These are phyloP conservation scores for Zaprionus lineosus DNA, from an alignment of 2,888 invertebrate genomes.

Conservation along the genomic window DNA sequence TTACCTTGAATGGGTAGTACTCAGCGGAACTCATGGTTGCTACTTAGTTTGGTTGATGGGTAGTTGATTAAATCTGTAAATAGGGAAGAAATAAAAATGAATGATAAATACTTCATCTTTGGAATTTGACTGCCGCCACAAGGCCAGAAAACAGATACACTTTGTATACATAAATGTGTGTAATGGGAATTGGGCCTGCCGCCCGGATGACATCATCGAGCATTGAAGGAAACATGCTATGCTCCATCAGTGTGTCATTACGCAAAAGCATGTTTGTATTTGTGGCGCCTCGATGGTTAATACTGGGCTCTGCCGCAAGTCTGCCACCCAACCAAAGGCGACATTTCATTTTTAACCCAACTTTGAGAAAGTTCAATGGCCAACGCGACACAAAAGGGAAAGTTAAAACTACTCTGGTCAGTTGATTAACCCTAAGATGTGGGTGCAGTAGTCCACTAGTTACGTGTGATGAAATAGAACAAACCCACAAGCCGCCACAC, in stretches of 20 bases:
- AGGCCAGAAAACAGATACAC: slow-evolving; percentile 34
- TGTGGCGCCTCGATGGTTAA: slow-evolving; percentile 43
- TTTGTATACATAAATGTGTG: slow-evolving; percentile 2
- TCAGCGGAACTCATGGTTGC: slow-evolving; percentile 88
- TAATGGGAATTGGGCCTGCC: slow-evolving; percentile 23
- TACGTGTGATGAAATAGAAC: slow-evolving; percentile 23
- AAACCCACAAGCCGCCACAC: slow-evolving; percentile 21
- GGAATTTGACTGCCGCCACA: slow-evolving; percentile 16
- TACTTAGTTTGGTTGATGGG: slow-evolving; percentile 83
- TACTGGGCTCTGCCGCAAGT: slow-evolving; percentile 4
- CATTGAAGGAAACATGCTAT: slow-evolving; percentile 27
- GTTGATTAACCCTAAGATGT: slow-evolving; percentile 20
- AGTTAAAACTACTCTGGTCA: slow-evolving; percentile 34
- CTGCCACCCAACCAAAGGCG: slow-evolving; percentile 1
- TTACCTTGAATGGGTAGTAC: slow-evolving; percentile 94
- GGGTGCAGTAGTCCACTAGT: slow-evolving; percentile 24
- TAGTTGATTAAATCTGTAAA: slow-evolving; percentile 57
- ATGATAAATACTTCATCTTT: slow-evolving; percentile 18
- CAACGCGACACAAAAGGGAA: slow-evolving; percentile 48
- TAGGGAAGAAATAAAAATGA: slow-evolving; percentile 38
- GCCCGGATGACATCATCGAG: slow-evolving; percentile 55
- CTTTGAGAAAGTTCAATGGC: slow-evolving; percentile 51
- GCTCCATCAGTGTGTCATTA: slow-evolving; percentile 36
- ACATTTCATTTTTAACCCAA: slow-evolving; percentile 16
- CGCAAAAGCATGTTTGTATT: slow-evolving; percentile 50